phyloP scores from a whole-genome alignment of 2,888 invertebrate genomes.

The Balanococcus diminutus region DNA sequence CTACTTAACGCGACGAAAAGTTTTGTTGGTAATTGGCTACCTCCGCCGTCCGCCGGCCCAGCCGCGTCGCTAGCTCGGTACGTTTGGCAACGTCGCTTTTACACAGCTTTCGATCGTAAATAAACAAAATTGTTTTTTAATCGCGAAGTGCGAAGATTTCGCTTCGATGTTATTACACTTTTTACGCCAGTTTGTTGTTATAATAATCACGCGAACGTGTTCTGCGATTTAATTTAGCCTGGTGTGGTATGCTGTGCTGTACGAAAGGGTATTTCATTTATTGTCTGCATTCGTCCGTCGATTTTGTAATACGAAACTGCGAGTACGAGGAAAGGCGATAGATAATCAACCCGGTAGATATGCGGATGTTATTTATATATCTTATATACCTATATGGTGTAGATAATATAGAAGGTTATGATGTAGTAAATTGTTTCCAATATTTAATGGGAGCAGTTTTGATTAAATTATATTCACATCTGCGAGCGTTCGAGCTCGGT shows the following conservation, averaged over 20 bases:
- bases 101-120: background rate
- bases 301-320: background rate
- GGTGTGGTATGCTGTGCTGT: background rate
- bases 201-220: too few species aligned
- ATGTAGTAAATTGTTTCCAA: background rate
- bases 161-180: background rate
- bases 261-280: background rate
- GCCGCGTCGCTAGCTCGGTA: background rate
- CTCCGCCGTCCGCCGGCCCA: background rate
- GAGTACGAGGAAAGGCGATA: background rate
- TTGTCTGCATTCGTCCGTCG: background rate
- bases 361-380: background rate
- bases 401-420: background rate
- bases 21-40: background rate
- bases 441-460: background rate
- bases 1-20: constrained; percentile 19
- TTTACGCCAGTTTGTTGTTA: too few species aligned
- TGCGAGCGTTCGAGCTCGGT: background rate
- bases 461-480: background rate
- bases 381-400: background rate
- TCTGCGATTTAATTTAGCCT: too few species aligned
- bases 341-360: background rate
- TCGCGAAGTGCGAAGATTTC: background rate
- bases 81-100: background rate
- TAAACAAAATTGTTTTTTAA: background rate